Percentiles rank a stretch among this genome's conserved stretches.
These are phyloP conservation scores for Anoplius nigerrimus DNA, from an alignment of 2,888 invertebrate genomes.

Conservation along the genomic window DNA sequence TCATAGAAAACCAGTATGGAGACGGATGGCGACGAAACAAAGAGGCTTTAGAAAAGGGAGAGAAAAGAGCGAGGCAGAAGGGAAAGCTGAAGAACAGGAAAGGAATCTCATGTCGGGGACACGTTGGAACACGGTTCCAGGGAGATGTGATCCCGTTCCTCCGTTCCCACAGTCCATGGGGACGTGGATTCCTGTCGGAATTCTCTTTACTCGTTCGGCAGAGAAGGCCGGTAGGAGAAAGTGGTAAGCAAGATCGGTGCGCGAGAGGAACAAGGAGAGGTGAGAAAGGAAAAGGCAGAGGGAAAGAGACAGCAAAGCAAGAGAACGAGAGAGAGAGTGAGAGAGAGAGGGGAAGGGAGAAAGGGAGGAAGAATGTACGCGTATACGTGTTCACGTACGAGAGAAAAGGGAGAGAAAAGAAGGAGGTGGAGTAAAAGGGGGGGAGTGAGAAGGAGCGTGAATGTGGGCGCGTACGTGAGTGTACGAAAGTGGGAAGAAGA, in stretches of 20 bases:
- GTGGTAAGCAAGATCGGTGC: conserved; percentile 8
- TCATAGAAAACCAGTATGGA: background rate
- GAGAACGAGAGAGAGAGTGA: conserved; percentile 50
- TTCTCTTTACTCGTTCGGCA: conserved; percentile 50
- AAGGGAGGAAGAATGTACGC: no score
- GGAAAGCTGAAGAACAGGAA: conserved; percentile 34
- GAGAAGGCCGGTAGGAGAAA: background rate
- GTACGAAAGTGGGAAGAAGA: conserved; percentile 4
- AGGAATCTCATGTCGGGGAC: conserved; percentile 57
- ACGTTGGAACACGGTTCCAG: conserved; percentile 51
- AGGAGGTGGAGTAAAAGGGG: background rate
- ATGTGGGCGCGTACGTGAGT: background rate
- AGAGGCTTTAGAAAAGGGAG: no score
- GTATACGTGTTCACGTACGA: no score
- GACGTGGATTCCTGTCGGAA: conserved; percentile 68
- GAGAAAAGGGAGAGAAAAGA: background rate
- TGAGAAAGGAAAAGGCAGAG: background rate
- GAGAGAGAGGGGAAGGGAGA: conserved; percentile 11
- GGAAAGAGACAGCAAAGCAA: conserved; percentile 35
- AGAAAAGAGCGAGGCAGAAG: conserved; percentile 10
- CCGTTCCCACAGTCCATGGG: conserved; percentile 70
- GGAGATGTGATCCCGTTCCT: conserved; percentile 55
- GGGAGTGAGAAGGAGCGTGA: background rate
- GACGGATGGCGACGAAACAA: background rate
- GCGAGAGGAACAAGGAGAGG: conserved; percentile 13